Percentiles rank a stretch among this genome's conserved stretches.
Conservation (phyloP, 1,140 invertebrate species). For the Galleria mellonella region DNA sequence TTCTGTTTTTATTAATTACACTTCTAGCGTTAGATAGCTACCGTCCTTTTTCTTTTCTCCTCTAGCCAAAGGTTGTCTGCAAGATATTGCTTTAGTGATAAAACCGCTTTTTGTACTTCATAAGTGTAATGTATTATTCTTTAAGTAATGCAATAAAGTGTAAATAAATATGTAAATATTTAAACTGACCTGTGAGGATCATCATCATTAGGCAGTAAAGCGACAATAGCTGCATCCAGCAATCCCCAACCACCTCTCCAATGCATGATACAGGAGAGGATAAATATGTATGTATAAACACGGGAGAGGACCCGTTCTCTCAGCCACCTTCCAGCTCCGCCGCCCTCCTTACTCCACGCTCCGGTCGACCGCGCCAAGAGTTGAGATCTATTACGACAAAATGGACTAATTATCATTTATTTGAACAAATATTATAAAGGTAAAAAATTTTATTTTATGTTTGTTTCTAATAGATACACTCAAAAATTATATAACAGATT, state of each 20-base stretch:
- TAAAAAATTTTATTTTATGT: too few relatives aligned
- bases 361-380: conserved; percentile 38
- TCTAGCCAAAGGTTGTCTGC: too few relatives aligned
- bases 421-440: too few relatives aligned
- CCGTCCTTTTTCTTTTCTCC: too few relatives aligned
- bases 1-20: too few relatives aligned
- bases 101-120: too few relatives aligned
- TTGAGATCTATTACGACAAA: conserved; percentile 20
- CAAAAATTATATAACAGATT: too few relatives aligned
- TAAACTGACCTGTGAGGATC: conserved; percentile 42
- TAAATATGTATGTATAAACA: conserved; percentile 77
- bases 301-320: conserved; percentile 50
- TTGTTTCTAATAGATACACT: too few relatives aligned
- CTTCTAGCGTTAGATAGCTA: too few relatives aligned
- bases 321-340: conserved; percentile 34
- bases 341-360: conserved; percentile 26
- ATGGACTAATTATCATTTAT: background rate
- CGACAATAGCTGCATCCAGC: conserved; percentile 60
- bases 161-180: too few relatives aligned
- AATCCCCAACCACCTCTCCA: conserved; percentile 79
- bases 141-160: background rate
- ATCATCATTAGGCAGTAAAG: conserved; percentile 25
- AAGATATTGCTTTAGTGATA: too few relatives aligned
- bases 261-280: conserved; percentile 74
- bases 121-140: conserved; percentile 5